Percentiles rank a stretch among this genome's conserved stretches.
Evolutionary conservation across 53 echinoderm and acorn worm genomes (phyloP).

Genomic region (Pentamera pediparva): DNA sequence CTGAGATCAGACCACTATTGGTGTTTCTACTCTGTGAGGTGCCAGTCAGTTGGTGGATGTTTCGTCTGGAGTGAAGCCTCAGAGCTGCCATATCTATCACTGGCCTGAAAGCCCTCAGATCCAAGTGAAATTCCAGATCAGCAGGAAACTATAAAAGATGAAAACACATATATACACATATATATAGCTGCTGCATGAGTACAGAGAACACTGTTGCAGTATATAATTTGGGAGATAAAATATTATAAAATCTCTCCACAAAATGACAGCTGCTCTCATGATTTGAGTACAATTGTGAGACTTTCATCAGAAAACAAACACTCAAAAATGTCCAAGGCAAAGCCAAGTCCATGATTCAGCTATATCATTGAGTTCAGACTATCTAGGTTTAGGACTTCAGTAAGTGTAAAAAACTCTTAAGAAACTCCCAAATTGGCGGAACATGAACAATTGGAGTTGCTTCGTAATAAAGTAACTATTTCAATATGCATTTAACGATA

Average conservation of each 20-base stretch:
- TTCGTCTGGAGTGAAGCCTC: constrained; percentile 57
- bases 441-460: neutral
- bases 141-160: constrained; percentile 56
- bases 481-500: neutral
- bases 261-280: too few relatives aligned
- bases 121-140: constrained; percentile 37
- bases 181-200: too few relatives aligned
- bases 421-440: too few relatives aligned
- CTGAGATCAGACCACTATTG: too few relatives aligned
- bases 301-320: neutral
- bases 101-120: constrained; percentile 51
- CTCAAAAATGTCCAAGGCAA: too few relatives aligned
- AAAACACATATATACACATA: neutral
- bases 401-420: too few relatives aligned
- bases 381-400: too few relatives aligned
- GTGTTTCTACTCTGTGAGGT: neutral
- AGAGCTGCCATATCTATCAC: constrained; percentile 59
- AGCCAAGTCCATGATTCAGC: too few relatives aligned
- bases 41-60: constrained; percentile 49
- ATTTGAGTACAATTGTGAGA: neutral
- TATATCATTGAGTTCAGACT: neutral
- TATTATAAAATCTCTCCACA: neutral
- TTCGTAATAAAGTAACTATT: neutral
- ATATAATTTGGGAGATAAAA: neutral
- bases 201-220: too few relatives aligned